phyloP scores from a whole-genome alignment of 1,140 invertebrate species.

The Euschistus heros region DNA sequence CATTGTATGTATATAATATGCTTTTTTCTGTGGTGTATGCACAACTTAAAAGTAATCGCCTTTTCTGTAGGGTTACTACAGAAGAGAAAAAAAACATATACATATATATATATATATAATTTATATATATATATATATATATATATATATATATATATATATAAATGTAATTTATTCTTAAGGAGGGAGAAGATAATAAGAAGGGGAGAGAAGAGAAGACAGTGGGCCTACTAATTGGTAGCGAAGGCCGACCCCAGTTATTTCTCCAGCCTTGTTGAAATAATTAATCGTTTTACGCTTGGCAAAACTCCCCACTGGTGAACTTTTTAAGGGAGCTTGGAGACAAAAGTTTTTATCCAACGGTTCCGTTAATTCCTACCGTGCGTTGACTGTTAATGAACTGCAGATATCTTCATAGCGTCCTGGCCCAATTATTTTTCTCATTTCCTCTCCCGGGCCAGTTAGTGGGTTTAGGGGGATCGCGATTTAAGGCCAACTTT shows the following conservation, averaged over 20 bases:
- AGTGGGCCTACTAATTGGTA: background rate
- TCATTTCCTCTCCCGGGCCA: background rate
- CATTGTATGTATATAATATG: too few relatives aligned
- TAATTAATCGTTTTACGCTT: slow-evolving; percentile 16
- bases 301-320: background rate
- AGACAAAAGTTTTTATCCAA: slow-evolving; percentile 1
- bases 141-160: too few relatives aligned
- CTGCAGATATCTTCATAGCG: background rate
- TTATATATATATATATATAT: too few relatives aligned
- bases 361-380: background rate
- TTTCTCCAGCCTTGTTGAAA: slow-evolving; percentile 7
- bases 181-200: background rate
- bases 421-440: slow-evolving; percentile 7
- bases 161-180: too few relatives aligned
- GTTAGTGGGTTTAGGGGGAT: slow-evolving; percentile 3
- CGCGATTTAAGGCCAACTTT: background rate
- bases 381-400: slow-evolving; percentile 6
- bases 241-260: background rate
- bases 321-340: background rate
- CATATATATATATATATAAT: too few relatives aligned
- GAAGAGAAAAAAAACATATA: too few relatives aligned
- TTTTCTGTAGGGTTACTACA: too few relatives aligned
- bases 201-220: background rate
- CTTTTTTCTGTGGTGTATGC: too few relatives aligned
- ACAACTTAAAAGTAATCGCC: too few relatives aligned